Base-by-base conservation (phyloP, 2,113 vertebrate species). In the Triplophysa siluroides region DNA sequence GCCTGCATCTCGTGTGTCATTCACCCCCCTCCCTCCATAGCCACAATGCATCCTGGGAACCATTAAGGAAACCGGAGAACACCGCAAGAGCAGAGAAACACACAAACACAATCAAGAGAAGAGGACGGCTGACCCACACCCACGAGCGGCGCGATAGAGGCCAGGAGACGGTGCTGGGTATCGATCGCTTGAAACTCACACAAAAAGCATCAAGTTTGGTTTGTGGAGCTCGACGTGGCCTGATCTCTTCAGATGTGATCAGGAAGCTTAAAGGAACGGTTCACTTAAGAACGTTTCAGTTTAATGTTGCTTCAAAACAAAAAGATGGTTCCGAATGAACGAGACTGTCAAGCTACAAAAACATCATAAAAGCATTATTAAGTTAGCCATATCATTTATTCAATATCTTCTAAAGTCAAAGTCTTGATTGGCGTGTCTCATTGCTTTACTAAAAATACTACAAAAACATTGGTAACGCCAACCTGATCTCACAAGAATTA, bases 31-130 rank as follows among this genome's bases (percentile, higher is more conserved):
- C 86, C 88, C 88, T 88, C 90, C 87, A 90, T 90, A 91, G 91
- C 92, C 92, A 93, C 91, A 92, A 50, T 90, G 92, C 92, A 93
- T 93, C 92, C 89, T 92, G 92, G 92, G 92, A 92, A 92, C 92
- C 91, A 93, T 93, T 93, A 93, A 87, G 88, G 92, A 92, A 93
- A 93, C 89, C 87, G 76, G 92, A 93, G 92, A 93, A 86, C 87
- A 92, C 90, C 91, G 74, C 90, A 92, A 88, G 86, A 88, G 85
- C 88, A 90, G 88, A 90, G 90, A 92, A 90, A 87, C 81, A 87
- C 83, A 91, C 92, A 92, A 92, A 93, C 91, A 92, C 83, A 86
- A 86, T 85, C 88, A 86, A 88, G 83, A 81, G 83, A 61, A 72
- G 74, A 66, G 85, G 69, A 79, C 38, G 81, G 78, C 75, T 76